Evolutionary conservation across 2,888 invertebrate species (phyloP), one percentile per base, ranked within the genome.

Genomic region (Salticus scenicus): DNA sequence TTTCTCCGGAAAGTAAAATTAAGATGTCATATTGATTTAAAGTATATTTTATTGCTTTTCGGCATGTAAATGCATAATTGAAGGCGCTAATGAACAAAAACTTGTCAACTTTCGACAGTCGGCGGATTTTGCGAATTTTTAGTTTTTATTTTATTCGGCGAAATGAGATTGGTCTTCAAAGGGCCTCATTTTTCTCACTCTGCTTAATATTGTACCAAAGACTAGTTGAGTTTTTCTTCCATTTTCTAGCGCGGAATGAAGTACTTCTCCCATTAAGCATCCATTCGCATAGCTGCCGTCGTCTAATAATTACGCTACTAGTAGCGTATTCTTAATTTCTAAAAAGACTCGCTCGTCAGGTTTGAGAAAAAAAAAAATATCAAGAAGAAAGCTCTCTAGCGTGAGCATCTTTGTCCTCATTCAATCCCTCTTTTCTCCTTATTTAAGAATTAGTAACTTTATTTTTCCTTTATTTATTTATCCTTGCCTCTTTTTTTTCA

Each of bases 391-490:
- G 75, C 76, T 76, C 72, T 69, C 69, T 64, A 33, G 71, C 64
- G 71, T 31, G 73, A 51, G 71, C 64, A 70, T 72, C 76, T 83
- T 81, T 77, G 83, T 83, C 84, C 74, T 69, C 63, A 57, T 73
- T 84, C 78, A 74, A 69, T 73, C 74, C 73, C 84, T 70, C 84
- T 85, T 78, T 79, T 85, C 84, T 79, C 78, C 84, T 78, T 85
- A 74, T 78, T 85, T 85, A 85, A 85, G 84, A 85, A 85, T 85
- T 85, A 85, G 84, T 74, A 74, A 85, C 74, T 85, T 79, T 79
- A 85, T 85, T 85, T 86, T 86, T 85, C 84, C 78, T 85, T 85
- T 79, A 79, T 75, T 83, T 75, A 76, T 83, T 85, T 79, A 85
- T 85, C 75, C 70, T 30, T 5, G 64, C 74, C 42, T 72, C 67